Conservation (phyloP, 2,888 invertebrate species). For the Dynastes tityus region DNA sequence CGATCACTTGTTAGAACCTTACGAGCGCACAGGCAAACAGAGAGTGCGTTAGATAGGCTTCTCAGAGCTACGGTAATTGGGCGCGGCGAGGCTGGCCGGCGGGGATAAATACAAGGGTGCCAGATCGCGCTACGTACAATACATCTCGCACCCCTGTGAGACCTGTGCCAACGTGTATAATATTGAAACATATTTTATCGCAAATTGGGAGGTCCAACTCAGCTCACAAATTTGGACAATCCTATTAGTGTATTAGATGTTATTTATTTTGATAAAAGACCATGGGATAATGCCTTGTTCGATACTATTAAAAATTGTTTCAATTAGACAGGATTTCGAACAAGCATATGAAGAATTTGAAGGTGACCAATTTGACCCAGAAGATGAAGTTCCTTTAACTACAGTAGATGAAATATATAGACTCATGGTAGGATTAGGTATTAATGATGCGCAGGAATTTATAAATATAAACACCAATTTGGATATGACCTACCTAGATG, state of each 20-base stretch:
- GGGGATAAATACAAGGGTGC: no score
- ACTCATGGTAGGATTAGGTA: slow-evolving; percentile 11
- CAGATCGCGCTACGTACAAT: no score
- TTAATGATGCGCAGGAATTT: neutral
- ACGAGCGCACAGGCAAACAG: no score
- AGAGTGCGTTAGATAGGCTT: no score
- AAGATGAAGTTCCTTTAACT: neutral
- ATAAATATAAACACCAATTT: neutral
- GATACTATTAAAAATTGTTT: neutral
- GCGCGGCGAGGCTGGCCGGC: no score
- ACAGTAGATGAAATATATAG: neutral
- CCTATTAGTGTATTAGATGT: neutral
- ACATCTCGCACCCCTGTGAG: no score
- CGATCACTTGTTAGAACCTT: no score
- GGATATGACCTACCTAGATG: neutral
- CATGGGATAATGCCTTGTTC: neutral
- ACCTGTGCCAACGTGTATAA: neutral
- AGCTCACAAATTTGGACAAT: neutral
- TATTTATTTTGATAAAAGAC: neutral
- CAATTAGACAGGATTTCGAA: neutral
- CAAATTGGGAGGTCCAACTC: neutral
- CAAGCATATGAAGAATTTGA: neutral
- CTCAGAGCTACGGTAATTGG: no score
- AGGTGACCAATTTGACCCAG: neutral
- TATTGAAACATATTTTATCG: slow-evolving; percentile 7